These are phyloP conservation scores for Chrysemys picta DNA, from an alignment of 2,113 vertebrate genomes.

Conservation along the genomic window DNA sequence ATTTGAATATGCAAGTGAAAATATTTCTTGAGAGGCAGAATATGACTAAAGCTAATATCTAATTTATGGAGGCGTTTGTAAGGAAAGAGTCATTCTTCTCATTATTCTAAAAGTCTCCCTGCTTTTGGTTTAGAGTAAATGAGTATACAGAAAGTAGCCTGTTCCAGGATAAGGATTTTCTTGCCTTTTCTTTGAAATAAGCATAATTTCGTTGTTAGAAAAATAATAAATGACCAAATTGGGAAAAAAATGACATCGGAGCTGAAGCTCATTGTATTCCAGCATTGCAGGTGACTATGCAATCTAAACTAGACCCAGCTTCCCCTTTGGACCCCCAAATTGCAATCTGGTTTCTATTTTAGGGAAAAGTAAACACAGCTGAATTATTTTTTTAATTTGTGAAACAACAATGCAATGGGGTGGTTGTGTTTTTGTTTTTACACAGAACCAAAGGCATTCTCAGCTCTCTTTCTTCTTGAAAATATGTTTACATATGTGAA, in stretches of 20 bases:
- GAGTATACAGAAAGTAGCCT: constrained; percentile 29
- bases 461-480: background rate
- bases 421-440: background rate
- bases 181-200: constrained; percentile 32
- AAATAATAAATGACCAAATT: constrained; percentile 49
- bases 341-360: background rate
- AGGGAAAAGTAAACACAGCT: background rate
- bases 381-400: background rate
- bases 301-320: background rate
- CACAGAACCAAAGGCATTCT: background rate
- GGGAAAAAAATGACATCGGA: constrained; percentile 4
- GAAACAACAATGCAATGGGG: background rate
- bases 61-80: constrained; percentile 78
- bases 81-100: constrained; percentile 69
- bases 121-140: constrained; percentile 51
- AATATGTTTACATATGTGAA: background rate
- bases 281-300: background rate
- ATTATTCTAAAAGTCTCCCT: constrained; percentile 55
- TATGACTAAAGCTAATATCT: constrained; percentile 75
- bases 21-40: constrained; percentile 72
- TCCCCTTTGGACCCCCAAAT: constrained; percentile 1
- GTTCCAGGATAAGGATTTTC: constrained; percentile 30
- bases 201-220: constrained; percentile 16
- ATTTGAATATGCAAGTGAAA: constrained; percentile 70
- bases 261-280: background rate